Evolutionary conservation across 2,113 vertebrate species (phyloP).

Genomic region (Lasiurus cinereus): DNA sequence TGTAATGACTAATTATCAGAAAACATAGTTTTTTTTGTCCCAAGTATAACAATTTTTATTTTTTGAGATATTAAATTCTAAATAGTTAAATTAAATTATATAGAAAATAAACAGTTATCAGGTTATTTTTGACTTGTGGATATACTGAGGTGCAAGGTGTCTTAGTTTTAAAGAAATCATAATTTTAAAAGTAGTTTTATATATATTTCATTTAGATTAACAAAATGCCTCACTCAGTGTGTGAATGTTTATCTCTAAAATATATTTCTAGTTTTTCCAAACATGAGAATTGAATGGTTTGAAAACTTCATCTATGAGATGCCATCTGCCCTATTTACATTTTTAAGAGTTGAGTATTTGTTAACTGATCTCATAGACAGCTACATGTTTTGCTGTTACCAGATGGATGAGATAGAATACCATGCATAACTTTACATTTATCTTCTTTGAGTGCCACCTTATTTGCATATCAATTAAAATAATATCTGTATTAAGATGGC

Average conservation of each 20-base stretch:
- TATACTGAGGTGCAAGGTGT: background rate
- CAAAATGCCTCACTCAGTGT: conserved; percentile 26
- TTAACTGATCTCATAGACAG: conserved; percentile 57
- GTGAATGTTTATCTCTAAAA: background rate
- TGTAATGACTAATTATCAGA: background rate
- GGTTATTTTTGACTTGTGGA: background rate
- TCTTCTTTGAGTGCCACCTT: conserved; percentile 62
- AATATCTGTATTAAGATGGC: conserved; percentile 75
- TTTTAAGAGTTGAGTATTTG: conserved; percentile 56
- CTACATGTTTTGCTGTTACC: conserved; percentile 37
- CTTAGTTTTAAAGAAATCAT: conserved; percentile 39
- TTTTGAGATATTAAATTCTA: conserved; percentile 7
- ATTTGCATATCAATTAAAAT: conserved; percentile 81
- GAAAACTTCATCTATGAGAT: background rate
- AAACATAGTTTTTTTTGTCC: conserved; percentile 25
- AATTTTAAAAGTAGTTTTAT: conserved; percentile 40
- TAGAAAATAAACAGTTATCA: background rate
- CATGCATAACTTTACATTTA: conserved; percentile 72
- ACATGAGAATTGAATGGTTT: background rate
- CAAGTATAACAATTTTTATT: conserved; percentile 6
- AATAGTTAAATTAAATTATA: background rate
- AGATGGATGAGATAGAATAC: conserved; percentile 40
- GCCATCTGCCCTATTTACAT: conserved; percentile 32
- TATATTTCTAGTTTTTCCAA: conserved; percentile 2
- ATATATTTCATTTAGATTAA: background rate